A percentile compares a stretch with the other conserved stretches of the same genome.
These are phyloP conservation scores for Leuctra nigra DNA, from an alignment of 2,888 invertebrate genomes.

Conservation along the genomic window DNA sequence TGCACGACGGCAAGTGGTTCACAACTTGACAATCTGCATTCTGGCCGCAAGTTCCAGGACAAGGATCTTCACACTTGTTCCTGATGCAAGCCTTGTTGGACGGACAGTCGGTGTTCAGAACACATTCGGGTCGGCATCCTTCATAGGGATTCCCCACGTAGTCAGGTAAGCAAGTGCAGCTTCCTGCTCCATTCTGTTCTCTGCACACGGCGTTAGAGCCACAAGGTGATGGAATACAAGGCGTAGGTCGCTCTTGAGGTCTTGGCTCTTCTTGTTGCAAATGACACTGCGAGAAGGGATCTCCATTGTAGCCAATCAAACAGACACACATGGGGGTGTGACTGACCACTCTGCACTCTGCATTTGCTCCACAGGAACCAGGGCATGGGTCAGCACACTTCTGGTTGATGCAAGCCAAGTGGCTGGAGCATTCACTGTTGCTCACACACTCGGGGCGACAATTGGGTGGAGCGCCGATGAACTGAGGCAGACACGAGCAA, in stretches of 20 bases:
- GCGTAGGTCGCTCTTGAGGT: constrained; percentile 25
- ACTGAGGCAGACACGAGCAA: constrained; percentile 38
- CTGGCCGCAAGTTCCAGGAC: constrained; percentile 60
- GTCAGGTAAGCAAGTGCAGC: constrained; percentile 46
- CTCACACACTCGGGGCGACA: constrained; percentile 45
- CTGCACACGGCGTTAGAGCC: constrained; percentile 39
- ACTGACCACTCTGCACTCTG: constrained; percentile 61
- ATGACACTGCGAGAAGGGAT: constrained; percentile 33
- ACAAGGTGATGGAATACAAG: constrained; percentile 40
- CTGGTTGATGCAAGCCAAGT: constrained; percentile 54
- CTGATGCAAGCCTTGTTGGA: constrained; percentile 54
- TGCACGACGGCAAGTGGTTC: constrained; percentile 59
- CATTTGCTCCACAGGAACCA: constrained; percentile 66
- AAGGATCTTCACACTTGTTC: constrained; percentile 61
- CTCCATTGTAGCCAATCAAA: constrained; percentile 49
- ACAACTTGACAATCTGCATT: constrained; percentile 60
- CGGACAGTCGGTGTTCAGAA: constrained; percentile 55
- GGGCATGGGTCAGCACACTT: constrained; percentile 67
- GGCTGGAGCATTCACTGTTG: constrained; percentile 50
- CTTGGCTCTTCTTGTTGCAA: constrained; percentile 2
- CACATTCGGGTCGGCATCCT: constrained; percentile 51
- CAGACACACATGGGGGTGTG: constrained; percentile 70
- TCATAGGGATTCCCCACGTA: constrained; percentile 52
- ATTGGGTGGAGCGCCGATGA: constrained; percentile 35
- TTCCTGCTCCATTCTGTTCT: constrained; percentile 43